Conservation (phyloP, 30 jellyfish, hydroid and myxozoan species). For the Hydractinia symbiolongicarpus region DNA sequence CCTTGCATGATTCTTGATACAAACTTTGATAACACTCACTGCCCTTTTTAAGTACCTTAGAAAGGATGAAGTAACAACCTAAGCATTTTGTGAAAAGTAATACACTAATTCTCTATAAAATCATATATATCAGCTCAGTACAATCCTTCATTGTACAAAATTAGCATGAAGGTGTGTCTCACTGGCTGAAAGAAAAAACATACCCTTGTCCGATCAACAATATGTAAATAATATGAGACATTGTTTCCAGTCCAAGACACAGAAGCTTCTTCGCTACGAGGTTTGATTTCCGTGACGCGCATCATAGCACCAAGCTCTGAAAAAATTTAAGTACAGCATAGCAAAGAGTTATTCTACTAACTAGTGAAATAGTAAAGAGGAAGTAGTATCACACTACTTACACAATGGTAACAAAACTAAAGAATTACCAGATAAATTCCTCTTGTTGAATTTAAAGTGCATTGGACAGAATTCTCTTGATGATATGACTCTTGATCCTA, state of each 20-base stretch:
- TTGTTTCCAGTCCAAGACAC: constrained; percentile 96
- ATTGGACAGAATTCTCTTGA: constrained; percentile 93
- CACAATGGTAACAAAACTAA: neutral
- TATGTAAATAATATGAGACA: constrained; percentile 78
- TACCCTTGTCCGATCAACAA: constrained; percentile 92
- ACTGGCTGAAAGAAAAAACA: neutral
- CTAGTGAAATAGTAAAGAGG: too few species aligned
- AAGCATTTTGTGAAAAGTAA: neutral
- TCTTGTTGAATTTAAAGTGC: constrained; percentile 63
- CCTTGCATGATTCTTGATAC: too few species aligned
- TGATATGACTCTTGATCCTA: constrained; percentile 85
- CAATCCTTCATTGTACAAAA: neutral
- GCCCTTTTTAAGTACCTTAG: too few species aligned
- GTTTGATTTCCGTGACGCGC: constrained; percentile 81
- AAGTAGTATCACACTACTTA: neutral
- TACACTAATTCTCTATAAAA: neutral
- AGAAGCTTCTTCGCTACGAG: constrained; percentile 75
- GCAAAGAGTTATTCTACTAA: too few species aligned
- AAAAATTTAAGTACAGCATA: neutral
- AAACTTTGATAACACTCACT: too few species aligned
- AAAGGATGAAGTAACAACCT: too few species aligned
- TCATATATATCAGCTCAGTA: neutral
- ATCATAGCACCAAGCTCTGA: constrained; percentile 92
- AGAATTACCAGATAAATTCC: constrained; percentile 77
- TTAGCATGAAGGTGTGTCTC: neutral